Conservation (phyloP, 2,113 vertebrate species). For the Enhydra lutris region DNA sequence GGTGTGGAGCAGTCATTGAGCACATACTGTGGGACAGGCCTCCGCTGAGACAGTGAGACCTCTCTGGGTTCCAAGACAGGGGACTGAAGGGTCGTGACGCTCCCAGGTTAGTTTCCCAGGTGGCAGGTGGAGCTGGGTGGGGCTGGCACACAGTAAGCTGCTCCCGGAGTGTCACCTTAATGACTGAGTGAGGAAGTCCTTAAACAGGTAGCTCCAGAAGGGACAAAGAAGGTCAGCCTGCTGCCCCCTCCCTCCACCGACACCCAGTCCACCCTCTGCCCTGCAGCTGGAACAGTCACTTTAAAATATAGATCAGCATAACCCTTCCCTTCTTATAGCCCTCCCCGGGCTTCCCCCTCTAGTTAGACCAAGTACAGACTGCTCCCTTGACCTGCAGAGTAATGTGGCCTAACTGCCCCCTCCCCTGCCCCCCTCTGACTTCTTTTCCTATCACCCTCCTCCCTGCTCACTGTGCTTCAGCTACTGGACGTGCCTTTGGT, state of each 20-base stretch:
- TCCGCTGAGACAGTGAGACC: neutral
- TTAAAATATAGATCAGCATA: neutral
- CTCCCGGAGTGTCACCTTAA: neutral
- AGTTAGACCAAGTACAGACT: neutral
- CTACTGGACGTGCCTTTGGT: neutral
- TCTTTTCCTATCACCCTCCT: neutral
- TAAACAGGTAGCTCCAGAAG: neutral
- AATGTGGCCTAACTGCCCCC: neutral
- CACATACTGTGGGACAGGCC: accelerated
- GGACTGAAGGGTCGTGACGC: neutral
- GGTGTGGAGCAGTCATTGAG: neutral
- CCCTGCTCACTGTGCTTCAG: neutral
- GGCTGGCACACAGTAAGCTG: neutral
- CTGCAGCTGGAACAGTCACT: neutral
- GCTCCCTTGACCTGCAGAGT: neutral
- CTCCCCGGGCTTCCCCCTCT: neutral
- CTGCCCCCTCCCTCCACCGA: neutral
- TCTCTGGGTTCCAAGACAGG: neutral
- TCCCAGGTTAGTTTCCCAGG: neutral
- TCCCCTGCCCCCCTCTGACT: neutral
- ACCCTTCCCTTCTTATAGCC: neutral
- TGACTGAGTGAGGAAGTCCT: neutral
- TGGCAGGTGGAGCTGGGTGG: neutral
- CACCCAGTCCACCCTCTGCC: neutral
- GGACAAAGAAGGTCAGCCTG: neutral